Evolutionary conservation across 2,888 invertebrate genomes (phyloP).

Genomic region (Hyposoter didymator): DNA sequence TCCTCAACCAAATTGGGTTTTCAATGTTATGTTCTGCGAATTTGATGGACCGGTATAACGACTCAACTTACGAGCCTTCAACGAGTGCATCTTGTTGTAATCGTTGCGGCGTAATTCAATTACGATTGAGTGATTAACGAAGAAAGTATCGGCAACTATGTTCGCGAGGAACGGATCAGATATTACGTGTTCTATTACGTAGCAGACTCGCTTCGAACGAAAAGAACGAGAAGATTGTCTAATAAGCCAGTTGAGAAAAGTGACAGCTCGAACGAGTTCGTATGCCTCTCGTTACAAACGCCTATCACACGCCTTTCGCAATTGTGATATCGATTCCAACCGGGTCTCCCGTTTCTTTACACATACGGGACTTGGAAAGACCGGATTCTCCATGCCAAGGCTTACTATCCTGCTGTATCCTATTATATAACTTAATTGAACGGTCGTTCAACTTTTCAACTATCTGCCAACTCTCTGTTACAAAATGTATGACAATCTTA

Average conservation of each 20-base stretch:
- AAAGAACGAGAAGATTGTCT: slow-evolving; percentile 36
- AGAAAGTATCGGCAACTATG: slow-evolving; percentile 22
- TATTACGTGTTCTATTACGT: slow-evolving; percentile 47
- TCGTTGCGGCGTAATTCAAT: slow-evolving; percentile 49
- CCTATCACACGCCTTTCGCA: slow-evolving; percentile 54
- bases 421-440: slow-evolving; percentile 61
- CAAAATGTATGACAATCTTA: not conserved
- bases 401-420: slow-evolving; percentile 13
- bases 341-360: slow-evolving; percentile 61
- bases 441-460: slow-evolving; percentile 49
- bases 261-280: slow-evolving; percentile 53
- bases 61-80: slow-evolving; percentile 4
- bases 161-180: not conserved
- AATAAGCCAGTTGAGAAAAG: slow-evolving; percentile 16
- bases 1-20: too few species aligned
- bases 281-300: slow-evolving; percentile 23
- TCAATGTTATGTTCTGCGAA: not conserved
- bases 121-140: slow-evolving; percentile 60
- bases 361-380: slow-evolving; percentile 43
- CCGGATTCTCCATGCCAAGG: slow-evolving; percentile 61
- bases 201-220: slow-evolving; percentile 26
- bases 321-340: slow-evolving; percentile 65
- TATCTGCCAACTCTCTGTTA: not conserved
- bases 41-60: not conserved
- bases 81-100: slow-evolving; percentile 9